Conservation (phyloP, 2,797 vertebrate genomes). For the Lacerta bilineata region DNA sequence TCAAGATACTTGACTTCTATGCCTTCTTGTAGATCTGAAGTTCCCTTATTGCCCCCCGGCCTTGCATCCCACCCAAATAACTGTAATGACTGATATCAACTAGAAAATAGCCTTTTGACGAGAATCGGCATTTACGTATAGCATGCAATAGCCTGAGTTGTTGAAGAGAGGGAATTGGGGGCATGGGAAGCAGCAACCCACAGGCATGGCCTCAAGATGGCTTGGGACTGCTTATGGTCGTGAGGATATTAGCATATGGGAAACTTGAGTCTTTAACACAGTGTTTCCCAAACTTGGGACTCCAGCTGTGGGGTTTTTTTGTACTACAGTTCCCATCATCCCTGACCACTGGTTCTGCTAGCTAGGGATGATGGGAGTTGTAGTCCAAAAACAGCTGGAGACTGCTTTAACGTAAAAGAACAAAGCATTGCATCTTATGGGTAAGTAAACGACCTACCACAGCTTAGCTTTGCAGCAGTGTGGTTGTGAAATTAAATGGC, state of each 20-base stretch:
- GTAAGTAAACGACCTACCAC: neutral
- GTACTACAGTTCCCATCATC: neutral
- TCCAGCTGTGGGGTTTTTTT: no score
- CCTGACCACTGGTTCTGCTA: no score
- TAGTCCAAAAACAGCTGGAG: no score
- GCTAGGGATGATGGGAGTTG: no score
- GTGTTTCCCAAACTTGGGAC: no score
- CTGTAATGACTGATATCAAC: constrained; percentile 9
- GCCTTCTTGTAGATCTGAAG: neutral
- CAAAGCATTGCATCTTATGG: neutral
- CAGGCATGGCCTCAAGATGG: neutral
- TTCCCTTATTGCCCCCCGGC: neutral
- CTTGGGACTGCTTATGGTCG: neutral
- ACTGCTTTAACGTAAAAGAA: neutral
- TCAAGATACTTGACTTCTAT: neutral
- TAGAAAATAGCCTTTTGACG: neutral
- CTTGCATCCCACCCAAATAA: neutral
- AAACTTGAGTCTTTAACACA: neutral
- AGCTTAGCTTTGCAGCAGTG: neutral
- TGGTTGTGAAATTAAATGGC: neutral
- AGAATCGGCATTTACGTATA: neutral
- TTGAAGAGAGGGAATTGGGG: neutral
- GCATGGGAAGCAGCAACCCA: neutral
- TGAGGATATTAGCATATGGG: neutral
- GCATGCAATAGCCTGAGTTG: neutral